A percentile compares a stretch with the other conserved stretches of the same genome.
Evolutionary conservation across 2,888 invertebrate genomes (phyloP).

Genomic region (Reticulitermes lucifugus): DNA sequence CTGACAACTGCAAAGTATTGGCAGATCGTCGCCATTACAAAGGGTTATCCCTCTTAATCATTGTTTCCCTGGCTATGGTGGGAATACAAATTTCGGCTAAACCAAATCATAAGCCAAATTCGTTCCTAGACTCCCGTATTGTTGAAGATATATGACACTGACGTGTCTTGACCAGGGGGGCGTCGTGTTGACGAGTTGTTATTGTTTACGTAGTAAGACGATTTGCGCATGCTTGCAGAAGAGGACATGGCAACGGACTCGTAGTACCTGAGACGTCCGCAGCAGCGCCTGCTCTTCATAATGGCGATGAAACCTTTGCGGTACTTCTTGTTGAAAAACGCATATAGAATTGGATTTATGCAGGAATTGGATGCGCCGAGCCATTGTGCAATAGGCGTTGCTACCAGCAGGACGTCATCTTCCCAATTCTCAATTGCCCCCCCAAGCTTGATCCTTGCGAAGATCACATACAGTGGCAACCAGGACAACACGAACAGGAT

Average conservation of each 20-base stretch:
- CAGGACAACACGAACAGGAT: slow-evolving; percentile 94
- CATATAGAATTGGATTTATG: slow-evolving; percentile 94
- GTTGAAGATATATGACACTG: slow-evolving; percentile 76
- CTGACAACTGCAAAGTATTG: slow-evolving; percentile 16
- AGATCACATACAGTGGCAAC: slow-evolving; percentile 92
- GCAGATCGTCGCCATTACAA: slow-evolving; percentile 10
- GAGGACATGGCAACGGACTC: slow-evolving; percentile 90
- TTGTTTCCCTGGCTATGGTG: not conserved
- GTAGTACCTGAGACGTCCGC: slow-evolving; percentile 86
- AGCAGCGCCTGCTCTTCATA: slow-evolving; percentile 86
- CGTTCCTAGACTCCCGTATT: slow-evolving; percentile 58
- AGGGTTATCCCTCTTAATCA: not conserved
- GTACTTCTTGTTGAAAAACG: slow-evolving; percentile 95
- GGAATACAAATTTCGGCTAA: slow-evolving; percentile 24
- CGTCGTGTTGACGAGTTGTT: slow-evolving; percentile 68
- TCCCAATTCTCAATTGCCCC: slow-evolving; percentile 81
- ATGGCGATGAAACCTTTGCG: slow-evolving; percentile 90
- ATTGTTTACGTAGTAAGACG: slow-evolving; percentile 84
- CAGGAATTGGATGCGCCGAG: slow-evolving; percentile 94
- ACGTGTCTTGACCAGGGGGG: slow-evolving; percentile 62
- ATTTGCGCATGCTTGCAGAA: slow-evolving; percentile 82
- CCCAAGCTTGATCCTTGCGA: slow-evolving; percentile 87
- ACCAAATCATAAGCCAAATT: not conserved
- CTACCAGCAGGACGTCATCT: slow-evolving; percentile 81
- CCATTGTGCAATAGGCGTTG: slow-evolving; percentile 92